These are phyloP conservation scores for Corythoichthys haematopterus DNA, from an alignment of 2,113 vertebrate species.

Conservation along the genomic window DNA sequence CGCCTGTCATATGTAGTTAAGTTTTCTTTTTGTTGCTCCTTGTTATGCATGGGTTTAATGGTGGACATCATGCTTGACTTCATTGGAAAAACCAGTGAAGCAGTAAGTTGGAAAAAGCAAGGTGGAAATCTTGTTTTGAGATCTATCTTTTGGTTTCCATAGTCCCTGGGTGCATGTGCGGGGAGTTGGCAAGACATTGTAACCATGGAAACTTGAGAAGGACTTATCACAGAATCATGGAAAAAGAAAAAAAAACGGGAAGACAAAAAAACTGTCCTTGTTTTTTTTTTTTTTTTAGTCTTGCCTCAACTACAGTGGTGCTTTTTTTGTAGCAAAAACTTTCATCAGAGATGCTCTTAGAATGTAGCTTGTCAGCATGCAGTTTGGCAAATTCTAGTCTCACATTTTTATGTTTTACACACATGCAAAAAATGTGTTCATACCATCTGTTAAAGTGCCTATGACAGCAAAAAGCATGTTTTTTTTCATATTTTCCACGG, in stretches of 20 bases:
- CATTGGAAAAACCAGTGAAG: constrained; percentile 22
- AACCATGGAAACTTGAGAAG: constrained; percentile 13
- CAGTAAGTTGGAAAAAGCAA: constrained; percentile 26
- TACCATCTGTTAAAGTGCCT: too few species aligned
- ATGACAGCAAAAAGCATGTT: too few species aligned
- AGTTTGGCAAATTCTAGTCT: too few species aligned
- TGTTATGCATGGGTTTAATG: constrained; percentile 23
- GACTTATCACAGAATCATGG: not conserved
- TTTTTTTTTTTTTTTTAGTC: not conserved
- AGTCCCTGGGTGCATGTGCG: not conserved
- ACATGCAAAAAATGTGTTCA: too few species aligned
- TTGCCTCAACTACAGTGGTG: not conserved
- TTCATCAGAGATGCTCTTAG: too few species aligned
- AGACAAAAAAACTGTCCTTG: not conserved
- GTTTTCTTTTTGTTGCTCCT: constrained; percentile 6
- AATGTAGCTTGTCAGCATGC: too few species aligned
- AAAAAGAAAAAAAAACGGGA: not conserved
- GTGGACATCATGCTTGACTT: constrained; percentile 20
- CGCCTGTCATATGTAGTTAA: constrained; percentile 4
- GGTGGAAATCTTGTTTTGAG: constrained; percentile 24
- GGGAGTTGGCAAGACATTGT: not conserved
- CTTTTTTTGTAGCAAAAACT: not conserved
- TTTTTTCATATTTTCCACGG: too few species aligned
- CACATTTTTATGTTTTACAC: too few species aligned
- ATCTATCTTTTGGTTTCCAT: constrained; percentile 20